Evolutionary conservation across 1,140 invertebrate genomes (phyloP).

Genomic region (Drosophila persimilis): DNA sequence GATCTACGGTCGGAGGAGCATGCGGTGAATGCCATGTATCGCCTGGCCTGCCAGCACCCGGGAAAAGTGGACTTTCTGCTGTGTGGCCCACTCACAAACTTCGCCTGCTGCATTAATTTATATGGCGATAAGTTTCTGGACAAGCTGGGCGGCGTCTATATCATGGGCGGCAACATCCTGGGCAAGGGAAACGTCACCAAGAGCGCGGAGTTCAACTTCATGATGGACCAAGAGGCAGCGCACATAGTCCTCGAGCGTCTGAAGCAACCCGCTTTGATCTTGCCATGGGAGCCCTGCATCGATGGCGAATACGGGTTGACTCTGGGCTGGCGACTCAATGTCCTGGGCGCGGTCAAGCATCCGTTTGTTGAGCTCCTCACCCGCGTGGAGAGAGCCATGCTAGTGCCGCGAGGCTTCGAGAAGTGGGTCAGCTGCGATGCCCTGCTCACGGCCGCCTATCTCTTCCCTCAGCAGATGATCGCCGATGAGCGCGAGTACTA

Average conservation of each 20-base stretch:
- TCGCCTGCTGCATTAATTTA: slow-evolving; percentile 88
- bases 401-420: slow-evolving; percentile 53
- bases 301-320: slow-evolving; percentile 69
- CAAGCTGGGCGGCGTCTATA: slow-evolving; percentile 86
- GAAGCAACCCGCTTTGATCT: slow-evolving; percentile 84
- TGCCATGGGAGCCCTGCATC: slow-evolving; percentile 87
- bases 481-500: slow-evolving; percentile 71
- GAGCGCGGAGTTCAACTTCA: slow-evolving; percentile 91
- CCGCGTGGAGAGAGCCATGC: slow-evolving; percentile 83
- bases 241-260: slow-evolving; percentile 86
- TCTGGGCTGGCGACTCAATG: slow-evolving; percentile 83
- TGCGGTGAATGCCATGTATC: slow-evolving; percentile 83
- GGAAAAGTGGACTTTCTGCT: slow-evolving; percentile 41
- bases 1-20: slow-evolving; percentile 36
- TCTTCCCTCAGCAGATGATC: slow-evolving; percentile 82
- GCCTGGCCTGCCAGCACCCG: slow-evolving; percentile 78
- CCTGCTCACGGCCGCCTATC: slow-evolving; percentile 84
- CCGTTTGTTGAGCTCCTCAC: slow-evolving; percentile 84
- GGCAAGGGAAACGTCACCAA: slow-evolving; percentile 87
- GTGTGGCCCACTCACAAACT: slow-evolving; percentile 89
- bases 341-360: slow-evolving; percentile 58
- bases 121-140: slow-evolving; percentile 86
- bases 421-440: slow-evolving; percentile 85
- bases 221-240: slow-evolving; percentile 90
- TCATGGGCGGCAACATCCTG: slow-evolving; percentile 90